Evolutionary conservation across 2,797 vertebrate species (phyloP).

Genomic region (Capromys pilorides): DNA sequence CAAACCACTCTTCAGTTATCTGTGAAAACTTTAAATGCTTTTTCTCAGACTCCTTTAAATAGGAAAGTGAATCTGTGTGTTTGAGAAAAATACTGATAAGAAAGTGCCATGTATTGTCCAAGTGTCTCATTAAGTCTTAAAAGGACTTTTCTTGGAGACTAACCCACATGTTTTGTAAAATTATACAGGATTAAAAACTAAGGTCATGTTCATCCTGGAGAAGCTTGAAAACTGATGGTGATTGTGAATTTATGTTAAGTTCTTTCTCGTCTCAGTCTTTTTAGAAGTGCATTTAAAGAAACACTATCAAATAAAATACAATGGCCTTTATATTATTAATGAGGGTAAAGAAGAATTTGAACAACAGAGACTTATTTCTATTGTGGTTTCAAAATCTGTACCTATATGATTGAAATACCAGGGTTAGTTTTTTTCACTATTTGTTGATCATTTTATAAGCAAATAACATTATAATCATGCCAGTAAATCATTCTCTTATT

Average conservation of each 20-base stretch:
- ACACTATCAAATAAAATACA: neutral
- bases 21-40: constrained; percentile 47
- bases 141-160: constrained; percentile 1
- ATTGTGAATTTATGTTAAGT: constrained; percentile 8
- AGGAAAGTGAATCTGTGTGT: constrained; percentile 26
- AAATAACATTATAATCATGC: constrained; percentile 40
- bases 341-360: neutral
- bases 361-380: neutral
- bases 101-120: constrained; percentile 8
- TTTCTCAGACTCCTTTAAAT: constrained; percentile 11
- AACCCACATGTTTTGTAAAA: constrained; percentile 23
- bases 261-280: constrained; percentile 14
- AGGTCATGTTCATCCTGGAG: constrained; percentile 36
- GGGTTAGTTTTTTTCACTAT: neutral
- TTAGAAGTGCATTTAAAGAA: neutral
- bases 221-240: constrained; percentile 1
- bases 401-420: constrained; percentile 11
- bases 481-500: constrained; percentile 65
- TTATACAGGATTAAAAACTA: constrained; percentile 30
- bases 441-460: constrained; percentile 27
- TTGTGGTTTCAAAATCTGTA: neutral
- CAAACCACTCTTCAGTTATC: constrained; percentile 40
- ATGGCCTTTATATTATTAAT: constrained; percentile 15
- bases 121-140: constrained; percentile 15
- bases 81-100: constrained; percentile 49